Percentiles rank a stretch among this genome's conserved stretches.
Conservation (phyloP, 1,140 invertebrate genomes). For the Drosophila subobscura region DNA sequence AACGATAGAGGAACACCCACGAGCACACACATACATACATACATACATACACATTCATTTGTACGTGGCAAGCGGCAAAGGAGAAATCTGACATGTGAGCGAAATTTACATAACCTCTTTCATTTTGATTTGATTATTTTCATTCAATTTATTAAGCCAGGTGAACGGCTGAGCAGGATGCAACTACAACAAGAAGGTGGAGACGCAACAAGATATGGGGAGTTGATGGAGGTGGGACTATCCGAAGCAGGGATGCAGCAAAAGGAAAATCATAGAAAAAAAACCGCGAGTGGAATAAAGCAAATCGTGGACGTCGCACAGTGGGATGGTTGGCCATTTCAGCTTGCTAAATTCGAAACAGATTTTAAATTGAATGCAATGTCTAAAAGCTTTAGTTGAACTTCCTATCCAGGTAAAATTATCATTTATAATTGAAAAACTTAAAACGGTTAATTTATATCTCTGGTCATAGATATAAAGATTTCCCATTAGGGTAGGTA, state of each 20-base stretch:
- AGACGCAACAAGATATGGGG: too few relatives aligned
- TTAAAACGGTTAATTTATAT: too few relatives aligned
- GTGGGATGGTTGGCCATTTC: too few relatives aligned
- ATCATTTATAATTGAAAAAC: too few relatives aligned
- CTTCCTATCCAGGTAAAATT: too few relatives aligned
- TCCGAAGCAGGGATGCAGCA: neutral
- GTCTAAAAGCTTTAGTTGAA: too few relatives aligned
- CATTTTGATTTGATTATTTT: constrained; percentile 76
- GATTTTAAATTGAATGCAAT: too few relatives aligned
- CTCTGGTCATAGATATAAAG: too few relatives aligned
- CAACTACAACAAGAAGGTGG: constrained; percentile 6
- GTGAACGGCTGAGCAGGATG: constrained; percentile 31
- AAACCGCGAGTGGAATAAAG: neutral
- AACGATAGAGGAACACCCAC: constrained; percentile 5
- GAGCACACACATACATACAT: neutral
- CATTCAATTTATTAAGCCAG: constrained; percentile 71
- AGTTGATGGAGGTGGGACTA: too few relatives aligned
- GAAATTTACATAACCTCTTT: constrained; percentile 76
- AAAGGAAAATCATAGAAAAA: neutral
- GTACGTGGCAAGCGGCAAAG: neutral
- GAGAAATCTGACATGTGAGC: constrained; percentile 40
- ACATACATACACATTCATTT: neutral
- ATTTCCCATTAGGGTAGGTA: too few relatives aligned
- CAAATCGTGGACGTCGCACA: constrained; percentile 13
- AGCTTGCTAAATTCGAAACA: too few relatives aligned